Evolutionary conservation across 2,113 vertebrate species (phyloP), one percentile per base, ranked within the genome.

Genomic region (Sapayoa aenigma): DNA sequence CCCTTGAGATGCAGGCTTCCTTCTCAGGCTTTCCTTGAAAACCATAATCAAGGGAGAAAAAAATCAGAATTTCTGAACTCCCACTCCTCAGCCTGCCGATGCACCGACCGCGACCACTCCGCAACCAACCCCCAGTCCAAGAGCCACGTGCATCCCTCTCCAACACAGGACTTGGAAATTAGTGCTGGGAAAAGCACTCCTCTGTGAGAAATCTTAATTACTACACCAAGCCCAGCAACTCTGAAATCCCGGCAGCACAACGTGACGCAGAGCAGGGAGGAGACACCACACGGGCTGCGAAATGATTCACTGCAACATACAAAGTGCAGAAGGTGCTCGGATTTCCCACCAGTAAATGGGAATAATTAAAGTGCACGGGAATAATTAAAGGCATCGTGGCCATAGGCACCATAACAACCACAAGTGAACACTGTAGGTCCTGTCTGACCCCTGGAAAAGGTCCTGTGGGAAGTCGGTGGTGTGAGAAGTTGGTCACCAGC

Each of bases 321-420:
- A 0, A 47, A 74, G 47, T 9, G 88, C 79, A 80, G 23, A 55
- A 90, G 88, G 89, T 33, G 44, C 71, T 52, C 3, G 4, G 39
- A 31, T 80, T 93, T 87, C 94, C 95, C 94, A 78, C 59, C 79
- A 75, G 56, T 59, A 87, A 81, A 81, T 8, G 56, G 47, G 65
- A 81, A 68, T 82, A 84, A 92, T 59, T 92, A 46, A 59, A 67
- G 44, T 9, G 10, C 60, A 42, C 6, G 52, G 52, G 60, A 84
- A 65, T 82, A 84, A 92, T 59, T 92, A 46, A 63, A 67, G 41
- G 88, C 92, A 92, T 25, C 14, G 1, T 46, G 72, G 92, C 88
- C 92, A 74, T 1, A 1, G 85, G 92, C 91, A 81, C 4, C 0
- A 0, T 2, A 73, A 52, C 56, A 63, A 68, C 82, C 74, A 49